These are phyloP conservation scores for Corydoras sp. DNA, from an alignment of 2,113 vertebrate species.

Conservation along the genomic window DNA sequence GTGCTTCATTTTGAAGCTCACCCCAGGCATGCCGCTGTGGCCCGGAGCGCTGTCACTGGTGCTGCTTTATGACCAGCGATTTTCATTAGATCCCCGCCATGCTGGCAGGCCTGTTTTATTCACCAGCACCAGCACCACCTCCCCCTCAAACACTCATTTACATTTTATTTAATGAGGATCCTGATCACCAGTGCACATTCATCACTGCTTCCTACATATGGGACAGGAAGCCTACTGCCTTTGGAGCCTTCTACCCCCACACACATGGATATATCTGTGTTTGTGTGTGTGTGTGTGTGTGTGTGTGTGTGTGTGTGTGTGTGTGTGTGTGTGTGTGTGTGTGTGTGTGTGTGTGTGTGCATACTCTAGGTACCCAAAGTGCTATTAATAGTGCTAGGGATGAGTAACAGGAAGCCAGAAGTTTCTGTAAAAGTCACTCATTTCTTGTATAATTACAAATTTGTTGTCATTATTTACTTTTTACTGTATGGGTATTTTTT, in stretches of 20 bases:
- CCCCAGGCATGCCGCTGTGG: conserved; percentile 37
- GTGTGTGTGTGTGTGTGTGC: too few species aligned
- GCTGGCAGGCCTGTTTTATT: conserved; percentile 46
- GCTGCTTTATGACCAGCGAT: conserved; percentile 48
- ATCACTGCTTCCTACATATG: conserved; percentile 47
- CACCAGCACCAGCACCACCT: conserved; percentile 15
- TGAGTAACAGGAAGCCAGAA: conserved; percentile 23
- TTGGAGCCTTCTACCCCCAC: neutral
- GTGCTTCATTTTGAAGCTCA: conserved; percentile 49
- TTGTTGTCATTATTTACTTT: conserved; percentile 7
- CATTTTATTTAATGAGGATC: conserved; percentile 56
- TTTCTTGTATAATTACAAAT: neutral
- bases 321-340: too few species aligned
- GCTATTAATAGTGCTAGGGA: conserved; percentile 28
- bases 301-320: too few species aligned
- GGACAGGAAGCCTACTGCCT: conserved; percentile 35
- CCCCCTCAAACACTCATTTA: conserved; percentile 43
- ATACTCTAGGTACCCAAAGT: neutral
- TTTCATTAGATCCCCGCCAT: conserved; percentile 48
- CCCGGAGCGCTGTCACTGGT: conserved; percentile 44
- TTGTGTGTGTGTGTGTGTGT: too few species aligned
- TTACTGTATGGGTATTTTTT: too few species aligned
- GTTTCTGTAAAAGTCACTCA: conserved; percentile 6
- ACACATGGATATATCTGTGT: too few species aligned
- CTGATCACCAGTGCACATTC: conserved; percentile 53